A percentile compares a stretch with the other conserved stretches of the same genome.
Evolutionary conservation across 2,797 vertebrate genomes (phyloP).

Genomic region (Sparus aurata): DNA sequence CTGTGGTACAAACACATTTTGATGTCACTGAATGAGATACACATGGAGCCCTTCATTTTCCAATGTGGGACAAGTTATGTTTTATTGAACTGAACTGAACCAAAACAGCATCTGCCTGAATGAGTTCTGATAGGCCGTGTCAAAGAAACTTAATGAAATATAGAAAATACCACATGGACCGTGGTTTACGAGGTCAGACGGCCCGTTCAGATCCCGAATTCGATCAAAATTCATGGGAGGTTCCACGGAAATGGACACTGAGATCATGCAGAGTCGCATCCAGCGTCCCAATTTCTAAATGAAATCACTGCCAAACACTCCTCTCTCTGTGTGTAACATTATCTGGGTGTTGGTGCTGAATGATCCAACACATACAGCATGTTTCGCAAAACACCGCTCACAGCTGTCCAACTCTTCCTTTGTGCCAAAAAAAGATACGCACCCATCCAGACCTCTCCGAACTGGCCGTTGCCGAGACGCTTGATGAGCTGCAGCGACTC

Average conservation of each 20-base stretch:
- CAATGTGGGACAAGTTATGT: constrained; percentile 29
- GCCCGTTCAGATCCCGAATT: neutral
- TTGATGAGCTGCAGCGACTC: constrained; percentile 99
- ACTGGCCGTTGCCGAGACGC: constrained; percentile 99
- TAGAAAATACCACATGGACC: neutral
- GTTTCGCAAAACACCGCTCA: constrained; percentile 41
- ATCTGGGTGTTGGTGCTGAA: constrained; percentile 36
- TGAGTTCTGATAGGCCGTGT: neutral
- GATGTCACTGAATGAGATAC: constrained; percentile 21
- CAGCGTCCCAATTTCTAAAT: constrained; percentile 11
- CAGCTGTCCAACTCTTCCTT: constrained; percentile 49
- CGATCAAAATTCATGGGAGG: neutral
- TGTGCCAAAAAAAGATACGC: constrained; percentile 76
- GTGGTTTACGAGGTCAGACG: neutral
- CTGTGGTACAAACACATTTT: constrained; percentile 6
- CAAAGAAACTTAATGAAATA: constrained; percentile 5
- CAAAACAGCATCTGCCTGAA: constrained; percentile 11
- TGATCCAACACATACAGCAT: constrained; percentile 44
- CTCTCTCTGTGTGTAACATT: constrained; percentile 37
- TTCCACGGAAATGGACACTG: constrained; percentile 1
- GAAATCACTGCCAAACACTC: constrained; percentile 23
- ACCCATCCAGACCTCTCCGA: constrained; percentile 99
- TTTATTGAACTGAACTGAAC: constrained; percentile 17
- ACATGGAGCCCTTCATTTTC: neutral
- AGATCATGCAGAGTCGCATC: neutral